Conservation (phyloP, 1,140 invertebrate genomes). For the Temnothorax longispinosus region DNA sequence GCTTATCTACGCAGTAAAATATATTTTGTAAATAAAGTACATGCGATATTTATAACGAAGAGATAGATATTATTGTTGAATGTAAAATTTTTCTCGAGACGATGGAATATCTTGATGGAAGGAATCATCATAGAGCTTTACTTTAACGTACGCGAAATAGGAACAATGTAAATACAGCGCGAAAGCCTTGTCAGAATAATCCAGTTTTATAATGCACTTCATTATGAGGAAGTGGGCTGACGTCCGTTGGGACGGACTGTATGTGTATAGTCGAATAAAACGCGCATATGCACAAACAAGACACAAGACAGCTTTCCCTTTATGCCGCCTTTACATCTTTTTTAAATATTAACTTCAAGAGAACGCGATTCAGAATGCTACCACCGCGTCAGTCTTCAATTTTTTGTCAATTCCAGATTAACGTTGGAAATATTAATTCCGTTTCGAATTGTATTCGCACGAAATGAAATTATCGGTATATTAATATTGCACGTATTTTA, state of each 20-base stretch:
- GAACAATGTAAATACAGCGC: constrained; percentile 13
- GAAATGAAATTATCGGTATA: constrained; percentile 5
- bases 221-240: constrained; percentile 39
- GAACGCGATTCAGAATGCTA: not conserved
- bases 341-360: not conserved
- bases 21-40: not conserved
- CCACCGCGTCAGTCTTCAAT: not conserved
- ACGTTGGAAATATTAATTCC: not conserved
- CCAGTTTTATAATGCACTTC: constrained; percentile 57
- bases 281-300: constrained; percentile 31
- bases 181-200: constrained; percentile 57
- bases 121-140: constrained; percentile 4
- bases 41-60: not conserved
- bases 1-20: not conserved
- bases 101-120: not conserved
- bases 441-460: not conserved
- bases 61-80: not conserved
- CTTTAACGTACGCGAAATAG: not conserved
- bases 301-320: not conserved
- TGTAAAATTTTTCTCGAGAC: not conserved
- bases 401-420: constrained; percentile 20
- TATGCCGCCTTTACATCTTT: constrained; percentile 20
- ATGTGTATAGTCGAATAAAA: constrained; percentile 3
- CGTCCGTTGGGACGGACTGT: constrained; percentile 2
- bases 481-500: constrained; percentile 18